Percentiles rank a stretch among this genome's conserved stretches.
phyloP scores from a whole-genome alignment of 2,888 invertebrate genomes.

The Stenolophus ochropezus region DNA sequence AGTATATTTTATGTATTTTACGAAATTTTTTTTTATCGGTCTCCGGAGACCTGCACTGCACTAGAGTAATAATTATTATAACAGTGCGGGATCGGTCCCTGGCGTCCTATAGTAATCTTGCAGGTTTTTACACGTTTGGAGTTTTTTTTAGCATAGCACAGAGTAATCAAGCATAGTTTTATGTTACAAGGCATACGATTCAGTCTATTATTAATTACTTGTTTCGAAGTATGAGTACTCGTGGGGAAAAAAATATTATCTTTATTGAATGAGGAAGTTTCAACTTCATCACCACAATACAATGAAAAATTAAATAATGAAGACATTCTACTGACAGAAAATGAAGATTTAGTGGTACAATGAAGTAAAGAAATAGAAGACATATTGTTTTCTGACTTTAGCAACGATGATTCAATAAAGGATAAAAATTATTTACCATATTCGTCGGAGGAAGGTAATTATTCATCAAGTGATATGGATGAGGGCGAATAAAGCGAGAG shows the following conservation, averaged over 20 bases:
- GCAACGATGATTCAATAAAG: background rate
- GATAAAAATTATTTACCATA: background rate
- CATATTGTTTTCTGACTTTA: background rate
- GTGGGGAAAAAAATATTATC: too few species aligned
- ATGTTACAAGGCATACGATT: background rate
- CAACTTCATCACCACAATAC: background rate
- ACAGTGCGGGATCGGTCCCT: background rate
- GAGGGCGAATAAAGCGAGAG: background rate
- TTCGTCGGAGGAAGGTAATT: background rate
- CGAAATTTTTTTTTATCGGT: background rate
- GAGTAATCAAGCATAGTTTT: background rate
- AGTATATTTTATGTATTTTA: background rate
- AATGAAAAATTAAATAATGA: background rate
- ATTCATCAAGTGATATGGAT: background rate
- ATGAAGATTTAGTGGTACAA: background rate
- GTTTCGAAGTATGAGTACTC: too few species aligned
- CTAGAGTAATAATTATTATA: background rate
- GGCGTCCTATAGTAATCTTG: too few species aligned
- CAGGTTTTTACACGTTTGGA: background rate
- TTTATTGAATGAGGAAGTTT: too few species aligned
- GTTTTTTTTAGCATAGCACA: background rate
- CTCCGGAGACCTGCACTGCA: background rate
- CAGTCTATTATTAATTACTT: too few species aligned
- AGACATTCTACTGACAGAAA: background rate
- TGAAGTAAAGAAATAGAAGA: background rate